Evolutionary conservation across 1,140 invertebrate species (phyloP), one percentile per base, ranked within the genome.

Genomic region (Lepidostoma basale): DNA sequence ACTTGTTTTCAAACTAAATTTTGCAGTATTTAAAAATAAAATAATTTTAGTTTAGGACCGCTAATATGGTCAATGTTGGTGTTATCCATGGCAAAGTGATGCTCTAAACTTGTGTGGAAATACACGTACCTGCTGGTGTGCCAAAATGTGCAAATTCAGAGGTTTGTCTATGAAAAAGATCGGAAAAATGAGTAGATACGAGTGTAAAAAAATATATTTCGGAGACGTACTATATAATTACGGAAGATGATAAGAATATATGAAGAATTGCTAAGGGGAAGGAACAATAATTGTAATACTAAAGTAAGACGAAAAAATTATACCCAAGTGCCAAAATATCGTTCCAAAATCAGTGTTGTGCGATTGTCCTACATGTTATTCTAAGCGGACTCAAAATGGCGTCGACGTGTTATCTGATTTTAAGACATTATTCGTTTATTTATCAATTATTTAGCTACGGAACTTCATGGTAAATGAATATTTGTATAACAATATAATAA

Each of bases 321-420:
- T 62, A 67, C 63, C 69, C 59, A 70, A 70, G 69, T 70, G 69
- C 69, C 69, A 70, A 70, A 70, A 45, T 66, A 63, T 60, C 26
- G 54, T 65, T 59, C 56, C 45, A 56, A 69, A 70, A 52, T 70
- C 63, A 33, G 58, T 70, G 68, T 70, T 60, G 64, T 70, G 56
- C 58, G 52, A 56, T 39, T 56, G 68, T 62, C 44, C 56, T 28
- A 44, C 16, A 28, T 18, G 10, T 45, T 56, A 42, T 30, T 20
- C 12, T 58, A 30, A 18, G 30, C 18, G 10, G 5, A 6, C n/a
- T 28, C 26, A 44, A 42, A 45, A 33, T 26, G 9, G 5, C 9
- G 16, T 59, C 16, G 3, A 10, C 25, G 16, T 14, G n/a, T n/a
- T 36, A 18, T 30, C 20, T n/a, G n/a, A 23, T 28, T 12, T 20